Evolutionary conservation across 2,888 invertebrate species (phyloP).

Genomic region (Agelastica alni): DNA sequence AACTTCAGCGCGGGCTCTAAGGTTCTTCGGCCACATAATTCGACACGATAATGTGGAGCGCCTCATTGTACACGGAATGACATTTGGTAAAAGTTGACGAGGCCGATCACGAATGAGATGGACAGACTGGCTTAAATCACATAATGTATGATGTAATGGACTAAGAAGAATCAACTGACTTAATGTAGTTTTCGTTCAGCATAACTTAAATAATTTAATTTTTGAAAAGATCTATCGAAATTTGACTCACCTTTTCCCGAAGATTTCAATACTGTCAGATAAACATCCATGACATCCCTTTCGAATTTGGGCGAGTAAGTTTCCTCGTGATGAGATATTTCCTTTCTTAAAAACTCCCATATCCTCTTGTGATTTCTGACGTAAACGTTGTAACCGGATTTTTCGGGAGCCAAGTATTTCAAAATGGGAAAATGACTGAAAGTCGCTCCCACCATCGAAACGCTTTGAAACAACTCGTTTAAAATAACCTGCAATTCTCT

Average conservation of each 20-base stretch:
- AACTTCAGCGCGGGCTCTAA: too few species aligned
- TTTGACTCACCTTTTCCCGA: too few species aligned
- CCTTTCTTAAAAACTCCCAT: conserved; percentile 73
- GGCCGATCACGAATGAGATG: too few species aligned
- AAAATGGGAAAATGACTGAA: conserved; percentile 66
- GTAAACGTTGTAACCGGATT: conserved; percentile 77
- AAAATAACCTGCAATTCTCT: conserved; percentile 69
- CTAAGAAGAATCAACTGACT: too few species aligned
- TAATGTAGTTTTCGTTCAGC: too few species aligned
- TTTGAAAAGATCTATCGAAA: conserved; percentile 46
- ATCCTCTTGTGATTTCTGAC: conserved; percentile 71
- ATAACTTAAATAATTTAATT: too few species aligned
- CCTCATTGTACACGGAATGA: too few species aligned
- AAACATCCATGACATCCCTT: conserved; percentile 82
- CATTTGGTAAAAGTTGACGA: too few species aligned
- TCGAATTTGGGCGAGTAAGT: conserved; percentile 66
- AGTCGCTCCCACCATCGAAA: conserved; percentile 67
- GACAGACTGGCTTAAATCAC: too few species aligned
- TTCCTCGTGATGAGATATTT: conserved; percentile 72
- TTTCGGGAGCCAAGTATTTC: conserved; percentile 69
- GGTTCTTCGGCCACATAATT: too few species aligned
- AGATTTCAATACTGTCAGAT: conserved; percentile 70
- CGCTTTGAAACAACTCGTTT: conserved; percentile 70
- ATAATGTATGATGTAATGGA: too few species aligned
- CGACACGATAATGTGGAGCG: too few species aligned